These are phyloP conservation scores for Datnioides undecimradiatus DNA, from an alignment of 2,113 vertebrate genomes.

Conservation along the genomic window DNA sequence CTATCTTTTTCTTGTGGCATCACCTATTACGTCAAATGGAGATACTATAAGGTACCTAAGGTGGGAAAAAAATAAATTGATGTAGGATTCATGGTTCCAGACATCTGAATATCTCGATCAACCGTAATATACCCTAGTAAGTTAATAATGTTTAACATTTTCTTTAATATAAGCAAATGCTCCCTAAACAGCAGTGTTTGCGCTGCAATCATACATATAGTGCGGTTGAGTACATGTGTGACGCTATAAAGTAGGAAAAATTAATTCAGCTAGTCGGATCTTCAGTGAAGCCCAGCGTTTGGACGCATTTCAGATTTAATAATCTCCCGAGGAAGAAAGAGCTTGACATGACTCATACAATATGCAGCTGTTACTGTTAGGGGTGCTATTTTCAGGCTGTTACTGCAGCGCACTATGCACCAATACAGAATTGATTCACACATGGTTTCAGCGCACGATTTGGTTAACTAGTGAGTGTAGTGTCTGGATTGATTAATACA, in stretches of 20 bases:
- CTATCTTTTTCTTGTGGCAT: neutral
- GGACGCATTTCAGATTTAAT: conserved; percentile 34
- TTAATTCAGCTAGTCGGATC: conserved; percentile 16
- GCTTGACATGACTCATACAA: conserved; percentile 62
- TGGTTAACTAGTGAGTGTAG: neutral
- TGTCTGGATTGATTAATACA: too few species aligned
- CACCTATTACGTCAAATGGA: neutral
- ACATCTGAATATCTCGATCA: too few species aligned
- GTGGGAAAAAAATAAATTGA: neutral
- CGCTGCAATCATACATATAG: neutral
- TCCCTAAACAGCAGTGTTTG: neutral
- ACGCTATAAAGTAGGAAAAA: neutral
- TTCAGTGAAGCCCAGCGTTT: conserved; percentile 10
- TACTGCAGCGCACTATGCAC: conserved; percentile 3
- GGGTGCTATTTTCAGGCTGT: conserved; percentile 56
- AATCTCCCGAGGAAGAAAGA: conserved; percentile 53
- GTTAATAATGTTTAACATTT: neutral
- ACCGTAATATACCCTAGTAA: too few species aligned
- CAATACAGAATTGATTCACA: conserved; percentile 30
- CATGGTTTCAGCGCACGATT: neutral
- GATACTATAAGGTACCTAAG: neutral
- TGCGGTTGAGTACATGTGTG: neutral
- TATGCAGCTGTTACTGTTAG: conserved; percentile 55
- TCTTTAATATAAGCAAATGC: neutral
- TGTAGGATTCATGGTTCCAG: too few species aligned